Conservation (phyloP, 1,140 invertebrate species). For the Formica selysi region DNA sequence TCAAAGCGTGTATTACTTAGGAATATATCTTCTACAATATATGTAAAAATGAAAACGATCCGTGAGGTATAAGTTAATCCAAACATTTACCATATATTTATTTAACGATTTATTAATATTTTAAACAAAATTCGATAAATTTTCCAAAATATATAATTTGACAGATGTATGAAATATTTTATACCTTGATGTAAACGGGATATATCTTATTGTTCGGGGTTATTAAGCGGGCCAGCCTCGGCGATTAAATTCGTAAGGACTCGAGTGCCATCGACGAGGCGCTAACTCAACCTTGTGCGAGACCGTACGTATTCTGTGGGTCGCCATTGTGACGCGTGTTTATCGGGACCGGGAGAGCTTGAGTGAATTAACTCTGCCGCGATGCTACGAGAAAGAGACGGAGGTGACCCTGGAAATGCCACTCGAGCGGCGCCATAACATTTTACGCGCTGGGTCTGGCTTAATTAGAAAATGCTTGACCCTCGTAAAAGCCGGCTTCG, state of each 20-base stretch:
- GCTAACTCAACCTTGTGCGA: constrained; percentile 37
- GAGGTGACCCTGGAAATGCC: constrained; percentile 53
- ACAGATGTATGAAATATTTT: background rate
- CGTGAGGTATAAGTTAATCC: too few species aligned
- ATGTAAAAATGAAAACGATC: too few species aligned
- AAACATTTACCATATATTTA: background rate
- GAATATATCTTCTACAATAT: too few species aligned
- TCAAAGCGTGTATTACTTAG: too few species aligned
- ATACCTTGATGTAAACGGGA: background rate
- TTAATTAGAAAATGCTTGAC: constrained; percentile 82
- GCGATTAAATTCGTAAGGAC: constrained; percentile 23
- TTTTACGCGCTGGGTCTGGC: constrained; percentile 76
- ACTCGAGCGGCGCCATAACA: constrained; percentile 69
- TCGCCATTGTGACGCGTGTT: constrained; percentile 60
- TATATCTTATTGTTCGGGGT: background rate
- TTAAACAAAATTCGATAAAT: background rate
- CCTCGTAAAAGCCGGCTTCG: constrained; percentile 70
- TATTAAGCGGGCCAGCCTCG: too few species aligned
- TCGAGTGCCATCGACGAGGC: constrained; percentile 22
- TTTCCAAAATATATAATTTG: background rate
- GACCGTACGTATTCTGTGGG: constrained; percentile 16
- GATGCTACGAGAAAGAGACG: background rate
- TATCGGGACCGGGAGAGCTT: constrained; percentile 52
- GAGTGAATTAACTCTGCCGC: constrained; percentile 67
- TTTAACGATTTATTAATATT: background rate